Conservation (phyloP, 1,140 invertebrate species). For the Tetraneura akinire region DNA sequence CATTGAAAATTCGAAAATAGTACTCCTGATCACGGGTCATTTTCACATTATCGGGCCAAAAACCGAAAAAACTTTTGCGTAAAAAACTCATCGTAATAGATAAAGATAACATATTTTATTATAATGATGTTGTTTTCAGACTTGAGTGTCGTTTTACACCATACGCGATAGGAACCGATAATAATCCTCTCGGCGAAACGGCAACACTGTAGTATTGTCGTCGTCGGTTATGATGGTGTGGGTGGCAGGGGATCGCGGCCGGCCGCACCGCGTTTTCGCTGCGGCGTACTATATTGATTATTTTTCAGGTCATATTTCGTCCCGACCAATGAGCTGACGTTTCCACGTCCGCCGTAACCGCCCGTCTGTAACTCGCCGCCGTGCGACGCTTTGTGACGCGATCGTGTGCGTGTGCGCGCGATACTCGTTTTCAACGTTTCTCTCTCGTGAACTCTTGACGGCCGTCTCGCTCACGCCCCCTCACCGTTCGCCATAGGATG, state of each 20-base stretch:
- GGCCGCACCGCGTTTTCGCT: background rate
- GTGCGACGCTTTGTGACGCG: background rate
- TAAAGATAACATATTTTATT: too few relatives aligned
- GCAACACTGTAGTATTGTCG: slow-evolving; percentile 6
- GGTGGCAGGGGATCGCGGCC: slow-evolving; percentile 14
- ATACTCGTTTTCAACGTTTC: too few relatives aligned
- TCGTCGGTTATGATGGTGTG: background rate
- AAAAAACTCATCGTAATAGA: too few relatives aligned
- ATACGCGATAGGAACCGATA: too few relatives aligned
- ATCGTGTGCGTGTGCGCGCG: background rate
- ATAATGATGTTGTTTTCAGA: too few relatives aligned
- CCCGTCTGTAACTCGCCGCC: background rate
- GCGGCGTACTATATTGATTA: slow-evolving; percentile 47
- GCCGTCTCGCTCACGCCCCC: too few relatives aligned
- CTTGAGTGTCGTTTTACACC: too few relatives aligned
- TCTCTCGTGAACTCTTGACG: too few relatives aligned
- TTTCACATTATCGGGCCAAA: too few relatives aligned
- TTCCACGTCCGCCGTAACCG: slow-evolving; percentile 19
- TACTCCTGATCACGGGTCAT: too few relatives aligned
- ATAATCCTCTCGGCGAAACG: slow-evolving; percentile 8
- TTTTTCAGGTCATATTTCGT: slow-evolving; percentile 51
- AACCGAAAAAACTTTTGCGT: too few relatives aligned
- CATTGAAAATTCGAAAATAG: too few relatives aligned
- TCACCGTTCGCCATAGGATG: background rate
- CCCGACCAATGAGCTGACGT: slow-evolving; percentile 51